Percentiles rank a stretch among this genome's conserved stretches.
phyloP scores from a whole-genome alignment of 2,888 invertebrate genomes.

The Autographa gamma region DNA sequence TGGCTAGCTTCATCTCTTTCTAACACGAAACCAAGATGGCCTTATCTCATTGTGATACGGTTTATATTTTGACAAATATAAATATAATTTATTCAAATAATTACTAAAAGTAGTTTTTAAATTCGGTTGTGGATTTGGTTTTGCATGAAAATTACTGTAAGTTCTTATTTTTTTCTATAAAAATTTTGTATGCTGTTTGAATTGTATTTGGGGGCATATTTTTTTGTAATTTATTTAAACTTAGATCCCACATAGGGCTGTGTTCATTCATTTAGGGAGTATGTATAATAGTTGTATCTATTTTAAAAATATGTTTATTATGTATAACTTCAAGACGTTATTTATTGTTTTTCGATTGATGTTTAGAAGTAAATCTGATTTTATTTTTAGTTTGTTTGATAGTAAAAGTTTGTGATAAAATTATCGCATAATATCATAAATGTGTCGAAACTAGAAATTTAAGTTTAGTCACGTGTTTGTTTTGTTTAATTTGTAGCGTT shows the following conservation, averaged over 20 bases:
- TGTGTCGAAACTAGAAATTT: constrained; percentile 11
- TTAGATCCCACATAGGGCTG: constrained; percentile 4
- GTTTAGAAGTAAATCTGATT: not conserved
- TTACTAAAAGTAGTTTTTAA: not conserved
- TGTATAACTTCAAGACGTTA: not conserved
- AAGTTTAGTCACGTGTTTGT: constrained; percentile 25
- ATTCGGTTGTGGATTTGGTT: not conserved
- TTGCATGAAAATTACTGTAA: not conserved
- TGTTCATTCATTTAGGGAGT: not conserved
- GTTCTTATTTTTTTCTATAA: not conserved
- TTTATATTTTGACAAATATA: no score
- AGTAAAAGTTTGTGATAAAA: constrained; percentile 2
- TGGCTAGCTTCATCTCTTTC: no score
- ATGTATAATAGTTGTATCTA: not conserved
- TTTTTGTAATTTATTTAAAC: not conserved
- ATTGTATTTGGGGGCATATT: not conserved
- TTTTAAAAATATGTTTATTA: not conserved
- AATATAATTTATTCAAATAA: no score
- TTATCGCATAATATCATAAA: not conserved
- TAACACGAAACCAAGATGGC: no score
- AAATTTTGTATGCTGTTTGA: not conserved
- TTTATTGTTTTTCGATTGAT: not conserved
- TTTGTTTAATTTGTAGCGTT: constrained; percentile 22
- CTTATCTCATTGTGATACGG: no score
- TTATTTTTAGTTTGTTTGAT: not conserved